A percentile compares a stretch with the other conserved stretches of the same genome.
Evolutionary conservation across 1,140 invertebrate genomes (phyloP).

Genomic region (Halictus rubicundus): DNA sequence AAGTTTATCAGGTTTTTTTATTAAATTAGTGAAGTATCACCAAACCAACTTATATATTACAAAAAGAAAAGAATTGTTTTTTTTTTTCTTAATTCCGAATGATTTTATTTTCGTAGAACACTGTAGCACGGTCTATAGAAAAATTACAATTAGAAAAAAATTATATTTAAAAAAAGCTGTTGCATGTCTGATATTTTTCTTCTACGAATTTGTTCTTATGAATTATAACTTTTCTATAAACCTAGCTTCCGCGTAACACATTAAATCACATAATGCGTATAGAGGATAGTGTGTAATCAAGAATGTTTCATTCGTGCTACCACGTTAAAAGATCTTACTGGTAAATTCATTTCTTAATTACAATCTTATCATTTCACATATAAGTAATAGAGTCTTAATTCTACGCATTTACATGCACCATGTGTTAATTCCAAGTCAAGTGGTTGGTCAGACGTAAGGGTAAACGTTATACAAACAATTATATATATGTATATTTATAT

Average conservation of each 20-base stretch:
- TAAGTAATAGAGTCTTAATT: constrained; percentile 61
- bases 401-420: constrained; percentile 65
- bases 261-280: constrained; percentile 46
- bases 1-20: constrained; percentile 46
- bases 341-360: constrained; percentile 58
- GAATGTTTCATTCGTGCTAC: constrained; percentile 42
- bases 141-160: constrained; percentile 54
- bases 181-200: constrained; percentile 33
- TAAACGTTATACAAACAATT: constrained; percentile 62
- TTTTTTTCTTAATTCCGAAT: constrained; percentile 40
- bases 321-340: constrained; percentile 54
- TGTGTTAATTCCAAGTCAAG: constrained; percentile 39
- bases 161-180: constrained; percentile 34
- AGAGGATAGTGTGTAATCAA: constrained; percentile 44
- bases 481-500: constrained; percentile 49
- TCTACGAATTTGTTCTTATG: constrained; percentile 44
- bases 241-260: constrained; percentile 51
- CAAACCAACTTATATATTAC: constrained; percentile 31
- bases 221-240: constrained; percentile 65
- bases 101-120: constrained; percentile 54
- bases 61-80: constrained; percentile 36
- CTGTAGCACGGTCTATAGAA: constrained; percentile 56
- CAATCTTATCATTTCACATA: constrained; percentile 60
- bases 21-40: constrained; percentile 48
- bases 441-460: constrained; percentile 54